Percentiles rank a stretch among this genome's conserved stretches.
Evolutionary conservation across 2,888 invertebrate genomes (phyloP).

Genomic region (Adela reaumurella): DNA sequence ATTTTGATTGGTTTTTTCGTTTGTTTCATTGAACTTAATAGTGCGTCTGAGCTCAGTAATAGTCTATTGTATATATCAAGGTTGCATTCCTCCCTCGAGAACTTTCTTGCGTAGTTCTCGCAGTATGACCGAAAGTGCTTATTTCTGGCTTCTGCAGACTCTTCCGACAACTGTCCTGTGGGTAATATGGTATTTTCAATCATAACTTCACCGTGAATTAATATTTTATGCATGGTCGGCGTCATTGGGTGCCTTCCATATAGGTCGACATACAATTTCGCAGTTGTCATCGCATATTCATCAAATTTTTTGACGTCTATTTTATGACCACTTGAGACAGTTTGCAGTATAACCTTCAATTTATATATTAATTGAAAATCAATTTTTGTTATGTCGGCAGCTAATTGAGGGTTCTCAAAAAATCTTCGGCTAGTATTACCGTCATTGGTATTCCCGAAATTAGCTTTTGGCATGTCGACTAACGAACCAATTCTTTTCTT

Average conservation of each 20-base stretch:
- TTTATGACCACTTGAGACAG: conserved; percentile 14
- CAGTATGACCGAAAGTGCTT: conserved; percentile 16
- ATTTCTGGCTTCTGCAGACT: conserved; percentile 17
- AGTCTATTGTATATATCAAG: conserved; percentile 11
- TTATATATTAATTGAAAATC: conserved; percentile 15
- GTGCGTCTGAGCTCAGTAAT: no score
- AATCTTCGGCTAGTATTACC: conserved; percentile 19
- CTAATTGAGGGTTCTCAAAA: conserved; percentile 17
- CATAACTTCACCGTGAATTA: conserved; percentile 14
- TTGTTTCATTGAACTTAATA: no score
- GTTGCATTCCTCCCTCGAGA: conserved; percentile 12
- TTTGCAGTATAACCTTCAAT: conserved; percentile 20
- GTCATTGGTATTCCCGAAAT: conserved; percentile 20
- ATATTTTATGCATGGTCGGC: conserved; percentile 14
- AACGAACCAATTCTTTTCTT: conserved; percentile 17
- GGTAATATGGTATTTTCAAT: conserved; percentile 14
- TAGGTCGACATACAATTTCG: conserved; percentile 16
- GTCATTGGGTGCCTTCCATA: conserved; percentile 18
- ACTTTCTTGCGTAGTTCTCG: conserved; percentile 15
- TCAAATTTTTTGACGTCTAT: conserved; percentile 12
- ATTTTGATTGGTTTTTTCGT: no score
- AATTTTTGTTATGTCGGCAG: conserved; percentile 21
- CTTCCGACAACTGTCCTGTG: conserved; percentile 15
- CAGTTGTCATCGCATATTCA: conserved; percentile 15
- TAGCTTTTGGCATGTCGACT: conserved; percentile 19